Base-by-base conservation (phyloP, 2,113 vertebrate species). In the Halichoerus grypus region DNA sequence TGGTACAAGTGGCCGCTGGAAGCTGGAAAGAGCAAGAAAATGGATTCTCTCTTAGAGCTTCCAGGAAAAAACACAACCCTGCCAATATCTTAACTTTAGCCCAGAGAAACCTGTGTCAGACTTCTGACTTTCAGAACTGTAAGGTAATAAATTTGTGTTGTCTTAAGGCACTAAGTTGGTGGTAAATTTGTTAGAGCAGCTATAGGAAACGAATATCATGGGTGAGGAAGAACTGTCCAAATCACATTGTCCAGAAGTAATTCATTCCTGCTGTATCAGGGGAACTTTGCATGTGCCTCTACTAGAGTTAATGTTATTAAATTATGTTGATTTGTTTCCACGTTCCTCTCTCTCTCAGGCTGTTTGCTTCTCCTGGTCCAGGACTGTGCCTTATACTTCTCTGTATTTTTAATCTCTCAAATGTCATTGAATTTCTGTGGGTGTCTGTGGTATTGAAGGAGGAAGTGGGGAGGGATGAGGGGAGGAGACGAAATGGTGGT, bases 361-460 rank as follows among this genome's bases (percentile, higher is more conserved):
- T 59, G 39, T 65, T 51, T 81, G 57, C 31, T 26, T 59, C n/a
- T 79, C 57, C 22, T 80, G 55, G 12, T 49, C 36, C 39, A 74
- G n/a, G 28, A 74, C 21, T 85, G 33, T 88, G 36, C 76, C 42
- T 96, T 97, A n/a, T n/a, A 53, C 55, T 42, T 88, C 55, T 53
- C 61, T 80, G 16, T 65, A 42, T 65, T 76, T 55, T 81, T 79
- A 67, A 61, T 85, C 39, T 92, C 24, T 96, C 36, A 89, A 86
- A 59, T 96, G 55, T 97, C 92, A 89, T 42, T 71, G 83, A 81
- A 65, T 94, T 36, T 89, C 2, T 90, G 19, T 26, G 26, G 67
- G 71, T 55, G 42, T 67, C 39, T 81, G 15, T 61, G 21, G 67
- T 67, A 28, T 24, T 24, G 16, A 85, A 67, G 39, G 49, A 33